phyloP scores from a whole-genome alignment of 1,140 invertebrate species.

The Macrobrachium nipponense region DNA sequence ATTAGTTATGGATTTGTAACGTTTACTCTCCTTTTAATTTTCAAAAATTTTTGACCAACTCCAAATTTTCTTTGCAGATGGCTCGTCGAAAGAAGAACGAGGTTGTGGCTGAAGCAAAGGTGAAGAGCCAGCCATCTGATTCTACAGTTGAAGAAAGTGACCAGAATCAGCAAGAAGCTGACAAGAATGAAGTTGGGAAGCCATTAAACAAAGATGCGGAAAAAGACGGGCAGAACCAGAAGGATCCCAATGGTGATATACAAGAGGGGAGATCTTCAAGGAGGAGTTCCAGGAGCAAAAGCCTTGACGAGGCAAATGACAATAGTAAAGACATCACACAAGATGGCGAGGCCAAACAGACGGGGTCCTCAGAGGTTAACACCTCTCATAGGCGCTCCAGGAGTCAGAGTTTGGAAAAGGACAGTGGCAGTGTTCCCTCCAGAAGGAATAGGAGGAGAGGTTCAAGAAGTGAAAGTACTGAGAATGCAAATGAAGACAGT shows the following conservation, averaged over 20 bases:
- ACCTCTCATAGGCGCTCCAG: too few species aligned
- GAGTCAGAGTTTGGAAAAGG: too few species aligned
- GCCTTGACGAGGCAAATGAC: not conserved
- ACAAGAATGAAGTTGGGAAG: not conserved
- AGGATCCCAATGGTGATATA: not conserved
- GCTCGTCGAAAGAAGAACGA: not conserved
- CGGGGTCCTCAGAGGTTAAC: not conserved
- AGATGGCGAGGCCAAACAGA: not conserved
- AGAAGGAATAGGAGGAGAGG: too few species aligned
- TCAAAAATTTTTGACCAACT: too few species aligned
- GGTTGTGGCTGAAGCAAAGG: not conserved
- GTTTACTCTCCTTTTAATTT: too few species aligned
- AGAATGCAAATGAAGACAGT: too few species aligned
- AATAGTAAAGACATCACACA: not conserved
- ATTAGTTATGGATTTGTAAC: too few species aligned
- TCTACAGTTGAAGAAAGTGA: not conserved
- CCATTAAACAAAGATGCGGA: not conserved
- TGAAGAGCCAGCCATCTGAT: not conserved
- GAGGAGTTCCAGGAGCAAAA: constrained; percentile 7
- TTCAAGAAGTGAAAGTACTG: too few species aligned
- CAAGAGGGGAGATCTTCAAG: not conserved
- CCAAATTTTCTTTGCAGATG: not conserved
- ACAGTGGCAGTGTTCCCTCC: too few species aligned
- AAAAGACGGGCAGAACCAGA: not conserved
- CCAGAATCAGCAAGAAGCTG: not conserved